Percentiles rank a stretch among this genome's conserved stretches.
Evolutionary conservation across 2,113 vertebrate species (phyloP).

Genomic region (Cryptotis parvus): DNA sequence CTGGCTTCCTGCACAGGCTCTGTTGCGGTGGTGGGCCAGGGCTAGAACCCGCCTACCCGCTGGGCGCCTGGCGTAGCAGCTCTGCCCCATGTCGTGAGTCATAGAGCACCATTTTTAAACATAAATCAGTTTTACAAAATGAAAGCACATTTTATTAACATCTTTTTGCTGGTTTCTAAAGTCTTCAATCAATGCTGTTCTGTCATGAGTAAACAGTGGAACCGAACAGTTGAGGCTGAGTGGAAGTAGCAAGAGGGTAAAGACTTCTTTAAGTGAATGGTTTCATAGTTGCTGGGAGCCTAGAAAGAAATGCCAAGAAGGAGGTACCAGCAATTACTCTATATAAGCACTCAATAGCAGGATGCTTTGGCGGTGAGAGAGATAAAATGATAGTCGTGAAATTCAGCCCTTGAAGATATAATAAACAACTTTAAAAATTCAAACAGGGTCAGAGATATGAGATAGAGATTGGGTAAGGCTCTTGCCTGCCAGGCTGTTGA

Average conservation of each 20-base stretch:
- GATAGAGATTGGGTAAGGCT: too few relatives aligned
- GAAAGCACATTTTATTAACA: not conserved
- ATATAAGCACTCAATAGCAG: not conserved
- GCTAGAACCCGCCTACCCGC: too few relatives aligned
- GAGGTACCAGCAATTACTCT: not conserved
- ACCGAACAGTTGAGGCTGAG: slow-evolving; percentile 10
- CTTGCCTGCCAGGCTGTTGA: too few relatives aligned
- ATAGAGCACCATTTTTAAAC: too few relatives aligned
- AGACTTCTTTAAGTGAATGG: slow-evolving; percentile 10
- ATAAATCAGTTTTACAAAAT: too few relatives aligned
- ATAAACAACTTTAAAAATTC: too few relatives aligned
- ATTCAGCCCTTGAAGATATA: not conserved
- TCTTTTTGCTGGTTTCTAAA: not conserved
- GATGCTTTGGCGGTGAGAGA: not conserved
- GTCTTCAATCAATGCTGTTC: not conserved
- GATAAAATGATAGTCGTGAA: not conserved
- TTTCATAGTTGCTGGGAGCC: not conserved
- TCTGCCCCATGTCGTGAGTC: too few relatives aligned
- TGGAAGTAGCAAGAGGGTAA: not conserved
- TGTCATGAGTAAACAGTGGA: not conserved
- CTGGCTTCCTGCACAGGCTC: too few relatives aligned
- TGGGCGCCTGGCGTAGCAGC: too few relatives aligned
- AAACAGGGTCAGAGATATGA: too few relatives aligned
- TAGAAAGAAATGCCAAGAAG: not conserved
- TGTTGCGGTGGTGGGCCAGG: too few relatives aligned